Evolutionary conservation across 2,797 vertebrate genomes (phyloP), one percentile per base, ranked within the genome.

Genomic region (Coreius guichenoti): DNA sequence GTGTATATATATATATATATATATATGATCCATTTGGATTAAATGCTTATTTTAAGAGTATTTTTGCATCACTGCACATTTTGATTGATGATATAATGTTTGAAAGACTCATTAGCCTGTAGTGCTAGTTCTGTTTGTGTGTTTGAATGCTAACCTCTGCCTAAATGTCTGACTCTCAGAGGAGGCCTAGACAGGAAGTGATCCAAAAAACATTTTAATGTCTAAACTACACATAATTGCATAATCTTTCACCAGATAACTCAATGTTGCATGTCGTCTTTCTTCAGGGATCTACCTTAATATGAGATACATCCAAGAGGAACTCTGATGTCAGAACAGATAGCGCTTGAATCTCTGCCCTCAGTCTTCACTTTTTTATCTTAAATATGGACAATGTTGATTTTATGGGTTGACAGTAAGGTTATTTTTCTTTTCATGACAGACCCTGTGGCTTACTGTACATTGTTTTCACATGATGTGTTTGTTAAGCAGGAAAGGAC

Each of bases 191-290:
- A 76, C 78, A 91, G 91, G 93, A 93, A 90, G 70, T 88, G 31
- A 88, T 79, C 86, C 75, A 94, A 95, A 93, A 91, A 86, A 1
- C 47, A 88, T 86, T 90, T 89, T 89, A 92, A 92, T 90, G 90
- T 93, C 92, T 92, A 90, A 91, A 94, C 89, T 81, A 83, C 88
- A 79, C 77, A 72, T 85, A 91, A 91, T 92, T 91, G 88, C 90
- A 88, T 90, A 89, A 84, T 89, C 88, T 91, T 92, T 92, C 92
- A 89, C 85, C 61, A 90, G 90, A 94, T 91, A 92, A 92, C 90
- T 90, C 89, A 84, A 90, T 68, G 76, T 69, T 81, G n/a, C 29
- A 84, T 86, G 91, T 78, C 89, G 5, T 11, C 82, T 85, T 19
- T 72, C 45, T 43, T 29, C 9, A 29, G 17, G 58, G 47, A 75